These are phyloP conservation scores for Lutraria lutraria DNA, from an alignment of 2,888 invertebrate genomes.

Conservation along the genomic window DNA sequence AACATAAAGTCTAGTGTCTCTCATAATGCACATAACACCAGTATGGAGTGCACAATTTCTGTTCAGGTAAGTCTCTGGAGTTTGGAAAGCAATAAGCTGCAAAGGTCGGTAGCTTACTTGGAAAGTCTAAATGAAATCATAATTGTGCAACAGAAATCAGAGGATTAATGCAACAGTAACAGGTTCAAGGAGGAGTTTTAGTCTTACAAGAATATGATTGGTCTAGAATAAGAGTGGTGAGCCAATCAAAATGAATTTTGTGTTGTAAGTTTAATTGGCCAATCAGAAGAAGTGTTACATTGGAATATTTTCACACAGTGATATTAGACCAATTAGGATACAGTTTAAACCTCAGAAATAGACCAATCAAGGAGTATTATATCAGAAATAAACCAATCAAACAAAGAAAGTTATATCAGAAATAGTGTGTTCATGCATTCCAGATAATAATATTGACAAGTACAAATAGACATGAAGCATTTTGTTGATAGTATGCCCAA, in stretches of 20 bases:
- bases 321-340: background rate
- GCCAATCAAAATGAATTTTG: background rate
- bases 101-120: too few species aligned
- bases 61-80: too few species aligned
- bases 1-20: too few species aligned
- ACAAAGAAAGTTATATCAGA: background rate
- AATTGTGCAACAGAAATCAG: background rate
- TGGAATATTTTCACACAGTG: background rate
- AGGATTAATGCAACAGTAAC: background rate
- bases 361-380: background rate
- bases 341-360: background rate
- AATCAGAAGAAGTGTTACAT: constrained; percentile 6
- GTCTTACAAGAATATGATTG: background rate
- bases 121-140: background rate
- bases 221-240: background rate
- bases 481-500: too few species aligned
- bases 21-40: too few species aligned
- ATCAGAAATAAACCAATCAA: too few species aligned
- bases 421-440: background rate
- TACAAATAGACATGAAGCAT: too few species aligned
- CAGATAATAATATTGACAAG: too few species aligned
- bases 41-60: too few species aligned
- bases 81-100: too few species aligned
- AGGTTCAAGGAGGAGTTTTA: background rate
- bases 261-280: background rate